These are phyloP conservation scores for Gymnorhina tibicen DNA, from an alignment of 2,113 vertebrate species.

Conservation along the genomic window DNA sequence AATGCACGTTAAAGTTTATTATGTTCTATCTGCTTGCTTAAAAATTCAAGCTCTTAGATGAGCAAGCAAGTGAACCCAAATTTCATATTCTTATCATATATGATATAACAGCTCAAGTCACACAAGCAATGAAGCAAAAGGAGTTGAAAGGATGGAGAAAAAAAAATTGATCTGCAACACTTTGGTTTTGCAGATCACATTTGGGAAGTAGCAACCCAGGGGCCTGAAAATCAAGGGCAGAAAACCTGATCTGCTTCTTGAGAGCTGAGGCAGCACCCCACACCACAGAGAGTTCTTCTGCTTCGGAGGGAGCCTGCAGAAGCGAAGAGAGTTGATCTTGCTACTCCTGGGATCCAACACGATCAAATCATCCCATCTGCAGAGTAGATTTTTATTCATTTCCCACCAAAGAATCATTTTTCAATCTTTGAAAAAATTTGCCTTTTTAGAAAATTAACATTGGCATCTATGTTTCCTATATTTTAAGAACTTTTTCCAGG, in stretches of 20 bases:
- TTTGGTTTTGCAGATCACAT: background rate
- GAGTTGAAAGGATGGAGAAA: background rate
- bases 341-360: background rate
- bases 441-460: background rate
- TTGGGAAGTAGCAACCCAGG: too few relatives aligned
- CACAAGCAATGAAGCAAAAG: rapidly evolving
- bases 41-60: background rate
- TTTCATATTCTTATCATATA: background rate
- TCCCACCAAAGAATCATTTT: background rate
- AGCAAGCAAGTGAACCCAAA: background rate
- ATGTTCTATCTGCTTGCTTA: background rate
- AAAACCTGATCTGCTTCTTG: background rate
- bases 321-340: background rate
- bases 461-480: rapidly evolving
- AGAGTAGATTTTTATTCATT: background rate
- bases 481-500: background rate
- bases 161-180: background rate
- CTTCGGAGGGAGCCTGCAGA: background rate
- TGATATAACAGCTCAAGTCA: background rate
- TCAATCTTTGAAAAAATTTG: background rate
- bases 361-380: background rate
- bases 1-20: background rate
- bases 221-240: background rate
- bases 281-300: rapidly evolving
- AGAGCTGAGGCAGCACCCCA: background rate